Conservation (phyloP, 2,113 vertebrate species). For the Crotalus helleri region DNA sequence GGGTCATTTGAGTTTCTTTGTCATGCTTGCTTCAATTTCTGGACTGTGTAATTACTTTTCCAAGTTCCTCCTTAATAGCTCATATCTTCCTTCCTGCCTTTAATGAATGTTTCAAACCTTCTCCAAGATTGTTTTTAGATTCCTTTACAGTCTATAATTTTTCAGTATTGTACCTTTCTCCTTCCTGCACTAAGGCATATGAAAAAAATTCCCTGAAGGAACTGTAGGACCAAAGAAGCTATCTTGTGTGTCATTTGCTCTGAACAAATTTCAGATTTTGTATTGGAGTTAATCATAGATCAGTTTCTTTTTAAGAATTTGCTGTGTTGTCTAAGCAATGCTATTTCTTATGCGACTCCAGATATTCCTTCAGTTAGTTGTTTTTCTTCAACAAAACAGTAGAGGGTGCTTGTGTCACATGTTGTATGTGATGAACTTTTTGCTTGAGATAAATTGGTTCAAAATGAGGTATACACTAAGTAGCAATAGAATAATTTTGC, state of each 20-base stretch:
- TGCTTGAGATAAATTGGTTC: neutral
- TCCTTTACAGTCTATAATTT: neutral
- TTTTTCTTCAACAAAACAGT: slow-evolving; percentile 26
- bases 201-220: neutral
- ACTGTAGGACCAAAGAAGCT: neutral
- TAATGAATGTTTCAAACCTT: neutral
- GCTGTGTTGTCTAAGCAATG: neutral
- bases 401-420: slow-evolving; percentile 57
- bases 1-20: neutral
- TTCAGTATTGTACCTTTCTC: neutral
- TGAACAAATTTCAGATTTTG: neutral
- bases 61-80: neutral
- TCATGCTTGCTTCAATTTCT: neutral
- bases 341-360: neutral
- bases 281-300: neutral
- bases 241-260: neutral
- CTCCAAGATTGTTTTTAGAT: neutral
- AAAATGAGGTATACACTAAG: neutral
- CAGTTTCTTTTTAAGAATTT: neutral
- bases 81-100: neutral
- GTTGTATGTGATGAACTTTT: neutral
- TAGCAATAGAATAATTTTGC: neutral
- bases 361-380: fast-evolving
- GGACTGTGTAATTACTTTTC: neutral
- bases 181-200: neutral